Evolutionary conservation across 1,140 invertebrate species (phyloP).

Genomic region (Octopus bimaculoides): DNA sequence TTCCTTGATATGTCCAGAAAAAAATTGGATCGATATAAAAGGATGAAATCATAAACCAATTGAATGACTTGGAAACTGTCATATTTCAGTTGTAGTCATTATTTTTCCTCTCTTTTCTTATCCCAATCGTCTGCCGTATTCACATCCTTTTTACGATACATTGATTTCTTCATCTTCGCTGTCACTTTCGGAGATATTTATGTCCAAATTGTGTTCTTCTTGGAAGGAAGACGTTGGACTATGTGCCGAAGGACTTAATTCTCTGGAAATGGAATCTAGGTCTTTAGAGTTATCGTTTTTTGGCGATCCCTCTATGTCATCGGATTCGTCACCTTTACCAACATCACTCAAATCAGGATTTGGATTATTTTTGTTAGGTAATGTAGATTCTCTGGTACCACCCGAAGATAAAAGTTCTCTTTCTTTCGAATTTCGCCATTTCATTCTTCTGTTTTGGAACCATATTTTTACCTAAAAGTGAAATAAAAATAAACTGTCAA

Average conservation of each 20-base stretch:
- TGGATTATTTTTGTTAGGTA: conserved; percentile 95
- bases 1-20: too few species aligned
- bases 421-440: conserved; percentile 89
- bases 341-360: conserved; percentile 93
- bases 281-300: conserved; percentile 16
- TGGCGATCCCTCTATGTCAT: conserved; percentile 20
- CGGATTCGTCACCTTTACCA: conserved; percentile 43
- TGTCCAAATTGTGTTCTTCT: conserved; percentile 15
- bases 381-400: conserved; percentile 88
- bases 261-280: conserved; percentile 15
- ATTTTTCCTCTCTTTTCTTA: too few species aligned
- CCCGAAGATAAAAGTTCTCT: conserved; percentile 86
- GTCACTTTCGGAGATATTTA: conserved; percentile 27
- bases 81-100: too few species aligned
- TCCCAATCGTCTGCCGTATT: too few species aligned
- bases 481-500: conserved; percentile 12
- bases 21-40: too few species aligned
- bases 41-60: too few species aligned
- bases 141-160: conserved; percentile 30
- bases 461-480: conserved; percentile 56
- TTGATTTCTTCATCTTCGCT: conserved; percentile 49
- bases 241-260: conserved; percentile 3
- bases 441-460: conserved; percentile 61
- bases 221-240: conserved; percentile 14
- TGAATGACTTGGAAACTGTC: too few species aligned